A percentile compares a stretch with the other conserved stretches of the same genome.
phyloP scores from a whole-genome alignment of 2,797 vertebrate species.

The Pampus argenteus region DNA sequence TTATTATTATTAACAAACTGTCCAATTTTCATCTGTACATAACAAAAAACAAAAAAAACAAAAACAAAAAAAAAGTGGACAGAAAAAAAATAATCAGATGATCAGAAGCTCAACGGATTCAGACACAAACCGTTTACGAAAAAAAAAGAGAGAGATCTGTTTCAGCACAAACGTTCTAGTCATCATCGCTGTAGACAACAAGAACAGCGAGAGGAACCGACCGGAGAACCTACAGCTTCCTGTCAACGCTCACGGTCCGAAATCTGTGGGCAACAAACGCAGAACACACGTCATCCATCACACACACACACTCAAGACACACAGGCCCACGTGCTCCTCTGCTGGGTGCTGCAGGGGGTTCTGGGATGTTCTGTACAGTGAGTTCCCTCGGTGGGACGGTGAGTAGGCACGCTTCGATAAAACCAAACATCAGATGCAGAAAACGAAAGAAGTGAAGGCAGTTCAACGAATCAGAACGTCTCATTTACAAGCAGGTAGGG shows the following conservation, averaged over 20 bases:
- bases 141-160: conserved; percentile 51
- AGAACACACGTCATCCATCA: conserved; percentile 1
- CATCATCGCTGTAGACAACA: conserved; percentile 46
- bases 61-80: conserved; percentile 49
- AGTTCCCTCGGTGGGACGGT: conserved; percentile 44
- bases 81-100: conserved; percentile 64
- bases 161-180: conserved; percentile 58
- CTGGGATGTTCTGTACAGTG: conserved; percentile 57
- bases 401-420: conserved; percentile 69
- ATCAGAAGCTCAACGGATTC: conserved; percentile 64
- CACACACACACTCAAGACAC: conserved; percentile 12
- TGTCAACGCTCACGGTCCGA: conserved; percentile 15
- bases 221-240: conserved; percentile 17
- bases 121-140: conserved; percentile 85
- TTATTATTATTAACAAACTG: conserved; percentile 95
- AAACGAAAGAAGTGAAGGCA: conserved; percentile 46
- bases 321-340: conserved; percentile 23
- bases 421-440: conserved; percentile 35
- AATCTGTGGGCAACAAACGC: conserved; percentile 27
- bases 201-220: conserved; percentile 52
- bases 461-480: conserved; percentile 47
- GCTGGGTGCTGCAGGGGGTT: conserved; percentile 28
- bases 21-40: conserved; percentile 94
- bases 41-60: conserved; percentile 71
- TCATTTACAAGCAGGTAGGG: conserved; percentile 61